These are phyloP conservation scores for Drosophila helvetica DNA, from an alignment of 2,888 invertebrate species.

Conservation along the genomic window DNA sequence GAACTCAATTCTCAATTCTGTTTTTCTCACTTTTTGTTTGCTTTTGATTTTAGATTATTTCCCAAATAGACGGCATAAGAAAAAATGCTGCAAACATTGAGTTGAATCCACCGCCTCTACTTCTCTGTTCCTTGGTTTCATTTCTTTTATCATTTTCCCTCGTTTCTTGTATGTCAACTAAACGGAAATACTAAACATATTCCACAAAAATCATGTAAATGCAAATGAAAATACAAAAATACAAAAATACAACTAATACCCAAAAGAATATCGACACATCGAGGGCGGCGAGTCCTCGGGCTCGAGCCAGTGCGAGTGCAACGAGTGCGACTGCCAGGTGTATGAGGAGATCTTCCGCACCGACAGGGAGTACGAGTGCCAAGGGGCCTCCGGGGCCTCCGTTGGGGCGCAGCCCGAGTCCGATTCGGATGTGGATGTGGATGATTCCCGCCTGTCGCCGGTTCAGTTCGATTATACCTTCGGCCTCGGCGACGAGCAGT, in stretches of 20 bases:
- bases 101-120: conserved; percentile 25
- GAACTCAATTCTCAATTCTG: conserved; percentile 38
- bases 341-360: conserved; percentile 67
- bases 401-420: conserved; percentile 2
- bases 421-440: conserved; percentile 9
- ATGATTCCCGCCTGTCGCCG: not conserved
- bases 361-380: conserved; percentile 69
- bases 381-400: conserved; percentile 53
- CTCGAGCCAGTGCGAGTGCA: conserved; percentile 45
- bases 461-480: conserved; percentile 56
- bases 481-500: conserved; percentile 65
- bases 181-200: conserved; percentile 3
- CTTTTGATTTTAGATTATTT: conserved; percentile 79
- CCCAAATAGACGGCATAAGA: conserved; percentile 81
- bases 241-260: conserved; percentile 6
- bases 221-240: conserved; percentile 12
- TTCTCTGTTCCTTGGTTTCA: conserved; percentile 31
- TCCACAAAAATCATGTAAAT: conserved; percentile 13
- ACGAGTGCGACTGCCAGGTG: conserved; percentile 63
- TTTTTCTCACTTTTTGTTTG: conserved; percentile 34
- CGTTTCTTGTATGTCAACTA: conserved; percentile 48
- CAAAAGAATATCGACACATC: conserved; percentile 74
- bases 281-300: conserved; percentile 74
- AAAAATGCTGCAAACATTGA: conserved; percentile 79
- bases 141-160: conserved; percentile 59